A percentile compares a stretch with the other conserved stretches of the same genome.
Conservation (phyloP, 1,140 invertebrate species). For the Leptoteleia sp. region DNA sequence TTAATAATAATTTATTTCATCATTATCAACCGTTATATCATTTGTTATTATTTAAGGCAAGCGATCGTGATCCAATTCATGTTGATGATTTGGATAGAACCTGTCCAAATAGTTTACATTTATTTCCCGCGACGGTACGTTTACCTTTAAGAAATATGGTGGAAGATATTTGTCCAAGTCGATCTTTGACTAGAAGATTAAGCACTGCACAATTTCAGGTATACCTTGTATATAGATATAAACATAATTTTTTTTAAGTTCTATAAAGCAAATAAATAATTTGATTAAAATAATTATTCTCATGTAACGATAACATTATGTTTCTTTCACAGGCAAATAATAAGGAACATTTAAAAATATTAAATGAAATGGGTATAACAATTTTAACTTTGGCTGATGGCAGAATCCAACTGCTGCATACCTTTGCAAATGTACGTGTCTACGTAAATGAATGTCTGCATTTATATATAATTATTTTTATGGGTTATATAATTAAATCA, state of each 20-base stretch:
- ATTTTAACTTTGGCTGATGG: constrained; percentile 94
- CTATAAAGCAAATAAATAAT: too few relatives aligned
- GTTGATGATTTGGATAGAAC: constrained; percentile 85
- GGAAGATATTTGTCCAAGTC: constrained; percentile 88
- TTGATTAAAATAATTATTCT: too few relatives aligned
- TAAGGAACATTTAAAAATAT: constrained; percentile 92
- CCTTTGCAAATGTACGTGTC: constrained; percentile 87
- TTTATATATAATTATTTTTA: too few relatives aligned
- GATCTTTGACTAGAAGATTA: constrained; percentile 83
- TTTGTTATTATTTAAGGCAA: constrained; percentile 80
- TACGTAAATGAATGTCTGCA: neutral
- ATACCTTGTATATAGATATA: constrained; percentile 22
- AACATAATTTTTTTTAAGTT: too few relatives aligned
- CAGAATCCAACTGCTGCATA: constrained; percentile 93
- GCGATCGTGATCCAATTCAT: constrained; percentile 81
- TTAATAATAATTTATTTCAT: neutral
- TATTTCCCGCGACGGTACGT: constrained; percentile 90
- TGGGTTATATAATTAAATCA: too few relatives aligned
- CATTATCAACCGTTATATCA: too few relatives aligned
- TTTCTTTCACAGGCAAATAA: constrained; percentile 87
- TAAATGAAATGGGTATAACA: constrained; percentile 97
- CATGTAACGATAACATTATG: too few relatives aligned
- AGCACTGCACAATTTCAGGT: constrained; percentile 88
- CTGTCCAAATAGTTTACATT: constrained; percentile 91
- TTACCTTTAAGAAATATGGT: constrained; percentile 92